Conservation (phyloP, 2,797 vertebrate genomes). For the Alectoris magna region DNA sequence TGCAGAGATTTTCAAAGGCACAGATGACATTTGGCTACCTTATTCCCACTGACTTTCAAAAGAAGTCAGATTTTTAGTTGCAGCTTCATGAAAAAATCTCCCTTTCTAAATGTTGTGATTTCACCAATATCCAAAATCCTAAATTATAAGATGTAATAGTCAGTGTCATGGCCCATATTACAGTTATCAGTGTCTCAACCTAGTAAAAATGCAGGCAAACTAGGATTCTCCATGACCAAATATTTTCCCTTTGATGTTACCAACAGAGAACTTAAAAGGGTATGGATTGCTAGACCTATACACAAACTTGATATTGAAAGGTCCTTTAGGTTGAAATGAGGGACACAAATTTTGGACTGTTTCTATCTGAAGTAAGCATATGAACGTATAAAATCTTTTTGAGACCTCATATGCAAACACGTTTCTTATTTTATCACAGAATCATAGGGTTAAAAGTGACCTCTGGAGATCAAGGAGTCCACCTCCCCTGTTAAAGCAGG, state of each 20-base stretch:
- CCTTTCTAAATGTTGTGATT: not conserved
- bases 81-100: not conserved
- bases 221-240: not conserved
- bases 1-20: slow-evolving; percentile 62
- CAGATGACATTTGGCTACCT: slow-evolving; percentile 18
- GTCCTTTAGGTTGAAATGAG: not conserved
- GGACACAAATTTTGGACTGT: not conserved
- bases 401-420: not conserved
- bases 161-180: not conserved
- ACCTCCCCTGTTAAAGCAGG: not conserved
- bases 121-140: not conserved
- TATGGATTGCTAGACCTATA: not conserved
- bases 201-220: not conserved
- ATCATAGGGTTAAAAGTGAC: not conserved
- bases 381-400: not conserved
- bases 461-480: not conserved
- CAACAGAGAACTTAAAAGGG: not conserved
- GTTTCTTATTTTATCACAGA: not conserved
- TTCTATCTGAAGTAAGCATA: not conserved
- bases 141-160: not conserved
- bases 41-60: slow-evolving; percentile 13
- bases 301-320: not conserved
- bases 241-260: not conserved
- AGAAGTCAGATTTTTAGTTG: slow-evolving; percentile 22
- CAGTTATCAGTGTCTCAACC: not conserved